A percentile compares a stretch with the other conserved stretches of the same genome.
These are phyloP conservation scores for Parasteatoda lunata DNA, from an alignment of 2,888 invertebrate genomes.

Conservation along the genomic window DNA sequence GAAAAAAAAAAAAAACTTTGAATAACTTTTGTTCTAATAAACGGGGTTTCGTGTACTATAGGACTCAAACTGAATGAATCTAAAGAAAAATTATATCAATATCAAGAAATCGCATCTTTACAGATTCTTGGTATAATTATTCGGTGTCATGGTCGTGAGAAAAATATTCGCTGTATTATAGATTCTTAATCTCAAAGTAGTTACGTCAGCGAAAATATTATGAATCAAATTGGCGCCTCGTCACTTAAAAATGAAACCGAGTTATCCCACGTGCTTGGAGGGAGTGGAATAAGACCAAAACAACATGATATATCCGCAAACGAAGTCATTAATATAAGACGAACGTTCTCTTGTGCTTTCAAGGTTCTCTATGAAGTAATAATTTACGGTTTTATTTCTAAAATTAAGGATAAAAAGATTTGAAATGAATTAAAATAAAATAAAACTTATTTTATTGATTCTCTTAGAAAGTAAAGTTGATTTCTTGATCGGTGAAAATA, in stretches of 20 bases:
- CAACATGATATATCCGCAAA: neutral
- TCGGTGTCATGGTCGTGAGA: neutral
- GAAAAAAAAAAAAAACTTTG: no score
- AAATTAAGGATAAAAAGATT: neutral
- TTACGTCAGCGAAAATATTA: conserved; percentile 5
- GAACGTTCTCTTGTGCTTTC: neutral
- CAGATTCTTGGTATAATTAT: neutral
- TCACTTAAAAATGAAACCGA: conserved; percentile 7
- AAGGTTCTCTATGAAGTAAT: neutral
- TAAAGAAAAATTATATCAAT: no score
- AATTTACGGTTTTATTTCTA: conserved; percentile 9
- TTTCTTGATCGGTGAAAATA: no score
- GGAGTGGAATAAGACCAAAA: conserved; percentile 9
- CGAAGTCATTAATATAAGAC: neutral
- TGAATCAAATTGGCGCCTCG: neutral
- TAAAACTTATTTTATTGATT: no score
- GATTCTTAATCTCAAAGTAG: conserved; percentile 1
- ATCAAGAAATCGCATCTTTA: neutral
- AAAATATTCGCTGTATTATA: neutral
- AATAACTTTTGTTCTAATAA: no score
- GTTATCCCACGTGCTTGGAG: neutral
- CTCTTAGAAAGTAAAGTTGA: no score
- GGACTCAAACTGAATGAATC: no score
- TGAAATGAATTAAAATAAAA: no score
- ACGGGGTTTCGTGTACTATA: no score